Conservation (phyloP, 2,888 invertebrate species). For the Marasmarcha lunaedactyla region DNA sequence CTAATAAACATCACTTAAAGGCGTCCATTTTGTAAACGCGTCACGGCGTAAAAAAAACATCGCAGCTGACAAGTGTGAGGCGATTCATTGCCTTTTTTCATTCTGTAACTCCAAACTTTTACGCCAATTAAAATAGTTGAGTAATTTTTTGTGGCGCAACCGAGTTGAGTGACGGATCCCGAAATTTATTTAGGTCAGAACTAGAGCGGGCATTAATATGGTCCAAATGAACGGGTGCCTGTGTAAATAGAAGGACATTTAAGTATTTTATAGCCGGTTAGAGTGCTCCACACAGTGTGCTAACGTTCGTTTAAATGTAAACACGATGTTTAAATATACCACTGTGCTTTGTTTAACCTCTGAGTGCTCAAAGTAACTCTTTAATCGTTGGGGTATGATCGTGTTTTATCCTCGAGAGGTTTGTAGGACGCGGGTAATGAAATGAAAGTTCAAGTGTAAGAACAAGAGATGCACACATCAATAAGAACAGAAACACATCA, state of each 20-base stretch:
- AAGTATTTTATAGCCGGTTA: conserved; percentile 41
- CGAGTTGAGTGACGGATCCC: conserved; percentile 39
- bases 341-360: background rate
- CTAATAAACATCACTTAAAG: background rate
- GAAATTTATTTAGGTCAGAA: conserved; percentile 49
- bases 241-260: conserved; percentile 49
- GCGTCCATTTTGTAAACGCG: background rate
- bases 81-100: conserved; percentile 47
- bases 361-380: conserved; percentile 1
- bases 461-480: conserved; percentile 40
- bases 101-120: conserved; percentile 39
- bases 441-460: conserved; percentile 49
- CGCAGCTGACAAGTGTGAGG: conserved; percentile 12
- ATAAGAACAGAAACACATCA: conserved; percentile 46
- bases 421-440: conserved; percentile 22
- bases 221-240: conserved; percentile 43
- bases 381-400: background rate
- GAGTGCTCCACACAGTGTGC: conserved; percentile 21
- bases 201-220: conserved; percentile 39
- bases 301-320: conserved; percentile 1
- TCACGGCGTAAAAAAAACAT: conserved; percentile 2
- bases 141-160: conserved; percentile 48
- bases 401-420: background rate
- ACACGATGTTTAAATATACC: conserved; percentile 17
- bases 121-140: conserved; percentile 66